Base-by-base conservation (phyloP, 92 coral and sea anemone species). In the Ricordea florida region DNA sequence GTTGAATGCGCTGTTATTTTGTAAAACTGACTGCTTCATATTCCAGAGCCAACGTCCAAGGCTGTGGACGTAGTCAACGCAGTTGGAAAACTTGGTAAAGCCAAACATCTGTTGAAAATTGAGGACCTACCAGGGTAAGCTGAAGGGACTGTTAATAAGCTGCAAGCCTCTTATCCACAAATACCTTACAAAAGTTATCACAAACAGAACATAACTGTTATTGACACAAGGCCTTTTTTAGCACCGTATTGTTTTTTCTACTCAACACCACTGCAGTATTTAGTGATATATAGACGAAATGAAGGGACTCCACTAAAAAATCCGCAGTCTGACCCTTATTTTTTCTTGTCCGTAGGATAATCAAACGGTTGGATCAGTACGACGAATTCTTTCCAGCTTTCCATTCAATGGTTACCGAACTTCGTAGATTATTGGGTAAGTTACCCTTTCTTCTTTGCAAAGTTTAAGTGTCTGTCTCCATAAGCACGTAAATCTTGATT, bases 381-480 rank as follows among this genome's bases (percentile, higher is more conserved):
- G 98, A 94, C 47, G 97, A 94, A 57, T 94, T 94, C 58, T 91
- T 88, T 42, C 98, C 98, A 28, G 89, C 98, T 33, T 94, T 94
- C 71, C 97, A 94, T 46, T 81, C 79, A 5, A 85, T 94, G 82
- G 93, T 94, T 30, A 78, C 93, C 25, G 97, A 92, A 53, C 67
- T 94, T 11, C 82, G 81, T 78, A 84, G 71, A 30, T 66, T 94
- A 16, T 76, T 94, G 44, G 91, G 98, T 94, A 65, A 79, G 82
- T 55, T 52, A 25, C 26, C 5, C 8, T 8, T 28, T 7, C 51
- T 18, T 15, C 18, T 17, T 47, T 15, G 11, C 24, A 1, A 1
- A 16, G 53, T 17, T 1, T 47, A 3, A 47, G 18, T 47, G 15
- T 4, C 6, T 2, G 3, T 15, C 6, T n/a, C 13, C n/a, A 51